Conservation (phyloP, 2,113 vertebrate species). For the Verasper variegatus region DNA sequence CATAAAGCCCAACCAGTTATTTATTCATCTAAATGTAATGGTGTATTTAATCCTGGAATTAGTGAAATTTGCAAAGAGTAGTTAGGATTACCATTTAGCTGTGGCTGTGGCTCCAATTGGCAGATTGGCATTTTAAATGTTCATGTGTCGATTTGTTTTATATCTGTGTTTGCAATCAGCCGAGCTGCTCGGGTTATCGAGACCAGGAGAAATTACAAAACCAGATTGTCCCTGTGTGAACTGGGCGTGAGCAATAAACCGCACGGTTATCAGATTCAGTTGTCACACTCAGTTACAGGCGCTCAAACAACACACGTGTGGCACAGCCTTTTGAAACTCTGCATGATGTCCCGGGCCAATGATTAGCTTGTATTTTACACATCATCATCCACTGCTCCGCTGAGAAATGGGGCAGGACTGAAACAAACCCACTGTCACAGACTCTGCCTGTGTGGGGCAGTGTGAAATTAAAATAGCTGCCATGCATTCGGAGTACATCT, state of each 20-base stretch:
- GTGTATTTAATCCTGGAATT: not conserved
- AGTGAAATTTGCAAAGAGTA: not conserved
- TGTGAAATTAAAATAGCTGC: not conserved
- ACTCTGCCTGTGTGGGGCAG: not conserved
- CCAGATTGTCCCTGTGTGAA: slow-evolving; percentile 48
- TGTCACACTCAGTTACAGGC: slow-evolving; percentile 39
- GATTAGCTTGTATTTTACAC: not conserved
- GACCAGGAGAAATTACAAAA: slow-evolving; percentile 28
- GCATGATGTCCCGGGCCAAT: not conserved
- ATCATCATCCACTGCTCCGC: not conserved
- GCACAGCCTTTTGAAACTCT: slow-evolving; percentile 3
- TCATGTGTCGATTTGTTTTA: slow-evolving; percentile 8
- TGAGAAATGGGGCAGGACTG: not conserved
- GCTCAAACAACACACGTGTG: slow-evolving; percentile 34
- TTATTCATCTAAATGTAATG: too few species aligned
- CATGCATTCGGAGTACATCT: slow-evolving; percentile 47
- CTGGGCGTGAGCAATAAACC: slow-evolving; percentile 50
- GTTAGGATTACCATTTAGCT: not conserved
- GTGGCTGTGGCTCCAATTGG: not conserved
- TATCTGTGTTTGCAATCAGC: not conserved
- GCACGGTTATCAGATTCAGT: slow-evolving; percentile 60
- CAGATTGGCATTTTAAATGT: not conserved
- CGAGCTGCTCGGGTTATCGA: slow-evolving; percentile 17
- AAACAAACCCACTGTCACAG: not conserved
- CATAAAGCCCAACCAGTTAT: too few species aligned